Evolutionary conservation across 2,113 vertebrate genomes (phyloP).

Genomic region (Zosterops hypoxanthus): DNA sequence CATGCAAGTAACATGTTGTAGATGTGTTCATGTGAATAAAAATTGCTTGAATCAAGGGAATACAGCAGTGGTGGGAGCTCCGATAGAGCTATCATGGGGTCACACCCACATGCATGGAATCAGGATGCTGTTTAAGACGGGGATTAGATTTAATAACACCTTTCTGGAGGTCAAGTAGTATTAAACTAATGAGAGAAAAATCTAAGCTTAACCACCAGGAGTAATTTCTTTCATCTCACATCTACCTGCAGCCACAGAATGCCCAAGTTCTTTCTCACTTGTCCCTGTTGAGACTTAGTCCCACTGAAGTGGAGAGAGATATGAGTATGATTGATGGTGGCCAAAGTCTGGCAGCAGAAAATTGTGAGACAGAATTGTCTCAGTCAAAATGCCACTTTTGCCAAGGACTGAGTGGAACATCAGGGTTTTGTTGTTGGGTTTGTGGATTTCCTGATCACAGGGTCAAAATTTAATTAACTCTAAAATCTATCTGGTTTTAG

Average conservation of each 20-base stretch:
- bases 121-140: neutral
- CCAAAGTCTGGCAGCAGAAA: neutral
- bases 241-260: neutral
- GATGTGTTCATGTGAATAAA: neutral
- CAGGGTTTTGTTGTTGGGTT: neutral
- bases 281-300: neutral
- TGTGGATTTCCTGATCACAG: neutral
- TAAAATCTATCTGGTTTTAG: neutral
- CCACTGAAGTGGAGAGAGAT: neutral
- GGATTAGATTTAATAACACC: neutral
- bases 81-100: neutral
- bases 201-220: neutral
- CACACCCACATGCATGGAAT: neutral
- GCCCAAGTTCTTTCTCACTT: neutral
- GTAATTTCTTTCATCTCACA: neutral
- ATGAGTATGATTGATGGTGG: neutral
- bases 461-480: neutral
- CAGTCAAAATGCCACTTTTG: neutral
- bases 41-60: neutral
- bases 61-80: neutral
- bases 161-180: neutral
- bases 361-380: neutral
- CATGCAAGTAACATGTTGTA: neutral
- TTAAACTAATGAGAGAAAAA: neutral
- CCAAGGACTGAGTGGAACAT: neutral